Conservation (phyloP, 2,888 invertebrate genomes). For the Trichopoda pennipes region DNA sequence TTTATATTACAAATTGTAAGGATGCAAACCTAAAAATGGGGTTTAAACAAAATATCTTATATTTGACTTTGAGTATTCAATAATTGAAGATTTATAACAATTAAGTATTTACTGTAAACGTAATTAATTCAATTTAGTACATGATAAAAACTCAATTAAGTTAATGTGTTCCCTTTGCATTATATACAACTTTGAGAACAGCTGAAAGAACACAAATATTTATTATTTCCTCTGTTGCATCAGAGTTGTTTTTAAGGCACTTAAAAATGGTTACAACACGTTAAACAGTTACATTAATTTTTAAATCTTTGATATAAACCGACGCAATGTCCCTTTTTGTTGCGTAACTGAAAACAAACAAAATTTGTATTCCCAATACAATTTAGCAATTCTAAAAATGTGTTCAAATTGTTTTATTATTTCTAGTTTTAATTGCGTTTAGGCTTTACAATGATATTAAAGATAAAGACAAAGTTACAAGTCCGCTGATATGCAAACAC, state of each 20-base stretch:
- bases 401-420: slow-evolving; percentile 56
- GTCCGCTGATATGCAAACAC: slow-evolving; percentile 26
- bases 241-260: neutral
- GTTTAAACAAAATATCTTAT: no score
- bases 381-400: slow-evolving; percentile 31
- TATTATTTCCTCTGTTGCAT: slow-evolving; percentile 41
- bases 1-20: no score
- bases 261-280: neutral
- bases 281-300: slow-evolving; percentile 40
- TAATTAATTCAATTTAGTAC: no score
- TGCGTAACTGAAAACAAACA: neutral
- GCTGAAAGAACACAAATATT: slow-evolving; percentile 27
- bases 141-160: no score
- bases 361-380: slow-evolving; percentile 31
- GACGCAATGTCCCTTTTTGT: neutral
- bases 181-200: neutral
- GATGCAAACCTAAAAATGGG: no score
- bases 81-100: no score
- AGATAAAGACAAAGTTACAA: slow-evolving; percentile 24
- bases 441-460: slow-evolving; percentile 44
- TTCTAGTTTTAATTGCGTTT: slow-evolving; percentile 50
- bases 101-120: no score
- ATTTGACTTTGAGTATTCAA: no score
- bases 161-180: no score
- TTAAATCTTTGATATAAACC: slow-evolving; percentile 34